These are phyloP conservation scores for Buathra laborator DNA, from an alignment of 2,888 invertebrate species.

Conservation along the genomic window DNA sequence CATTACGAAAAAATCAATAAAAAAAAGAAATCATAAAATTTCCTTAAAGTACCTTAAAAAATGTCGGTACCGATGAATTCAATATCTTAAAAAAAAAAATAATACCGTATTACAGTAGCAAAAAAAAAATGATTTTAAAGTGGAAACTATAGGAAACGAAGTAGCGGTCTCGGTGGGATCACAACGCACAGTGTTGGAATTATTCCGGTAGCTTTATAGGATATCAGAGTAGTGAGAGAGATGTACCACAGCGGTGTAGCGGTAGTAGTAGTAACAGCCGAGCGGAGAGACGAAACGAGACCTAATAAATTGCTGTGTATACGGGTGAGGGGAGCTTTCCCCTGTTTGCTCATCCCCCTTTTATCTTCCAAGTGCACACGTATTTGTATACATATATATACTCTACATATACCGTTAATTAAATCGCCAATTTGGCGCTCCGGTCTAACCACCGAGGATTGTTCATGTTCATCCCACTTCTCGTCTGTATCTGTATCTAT, in stretches of 20 bases:
- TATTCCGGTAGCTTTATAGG: slow-evolving; percentile 54
- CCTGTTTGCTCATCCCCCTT: slow-evolving; percentile 44
- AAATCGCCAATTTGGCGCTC: slow-evolving; percentile 70
- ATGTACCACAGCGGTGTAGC: slow-evolving; percentile 10
- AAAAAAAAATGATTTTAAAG: not conserved
- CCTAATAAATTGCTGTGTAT: slow-evolving; percentile 66
- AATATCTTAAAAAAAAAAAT: not conserved
- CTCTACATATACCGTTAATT: slow-evolving; percentile 67
- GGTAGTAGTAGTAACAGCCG: slow-evolving; percentile 16
- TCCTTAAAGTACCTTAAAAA: not conserved
- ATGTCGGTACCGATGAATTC: not conserved
- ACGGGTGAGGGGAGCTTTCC: slow-evolving; percentile 41
- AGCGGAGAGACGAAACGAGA: slow-evolving; percentile 62
- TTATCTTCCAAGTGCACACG: slow-evolving; percentile 53
- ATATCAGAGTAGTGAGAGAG: slow-evolving; percentile 31
- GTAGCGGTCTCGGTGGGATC: slow-evolving; percentile 32
- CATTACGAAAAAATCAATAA: not conserved
- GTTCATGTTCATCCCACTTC: slow-evolving; percentile 63
- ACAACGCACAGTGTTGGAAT: slow-evolving; percentile 40
- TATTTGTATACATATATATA: slow-evolving; percentile 26
- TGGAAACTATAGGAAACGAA: slow-evolving; percentile 11
- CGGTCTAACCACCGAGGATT: slow-evolving; percentile 65
- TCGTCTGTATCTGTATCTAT: slow-evolving; percentile 11
- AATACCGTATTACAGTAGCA: not conserved
- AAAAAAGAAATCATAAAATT: not conserved